phyloP scores from a whole-genome alignment of 2,888 invertebrate genomes.

The Lomographa bimaculata region DNA sequence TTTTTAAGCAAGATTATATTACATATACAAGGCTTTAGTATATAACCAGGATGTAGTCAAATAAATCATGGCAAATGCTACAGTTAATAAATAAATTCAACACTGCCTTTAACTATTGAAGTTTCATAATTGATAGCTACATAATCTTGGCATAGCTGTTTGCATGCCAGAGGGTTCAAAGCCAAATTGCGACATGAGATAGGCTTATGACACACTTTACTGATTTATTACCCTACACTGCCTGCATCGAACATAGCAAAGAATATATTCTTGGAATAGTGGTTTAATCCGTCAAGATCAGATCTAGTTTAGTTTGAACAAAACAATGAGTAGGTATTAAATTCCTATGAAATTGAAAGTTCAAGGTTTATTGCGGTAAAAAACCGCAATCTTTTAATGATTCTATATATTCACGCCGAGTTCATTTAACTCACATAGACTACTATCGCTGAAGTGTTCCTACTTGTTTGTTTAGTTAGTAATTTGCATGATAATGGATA shows the following conservation, averaged over 20 bases:
- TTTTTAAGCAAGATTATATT: no score
- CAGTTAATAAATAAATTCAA: conserved; percentile 3
- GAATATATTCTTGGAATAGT: conserved; percentile 4
- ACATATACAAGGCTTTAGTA: no score
- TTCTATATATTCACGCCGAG: conserved; percentile 7
- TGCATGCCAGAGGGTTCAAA: conserved; percentile 24
- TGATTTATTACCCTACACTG: conserved; percentile 11
- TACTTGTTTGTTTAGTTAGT: not conserved
- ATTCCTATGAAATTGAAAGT: conserved; percentile 33
- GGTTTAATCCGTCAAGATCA: conserved; percentile 18
- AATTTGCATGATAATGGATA: conserved; percentile 10
- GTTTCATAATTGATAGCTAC: no score
- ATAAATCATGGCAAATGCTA: not conserved
- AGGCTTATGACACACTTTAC: conserved; percentile 5
- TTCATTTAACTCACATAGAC: conserved; percentile 1
- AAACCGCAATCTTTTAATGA: conserved; percentile 11
- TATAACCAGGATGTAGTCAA: conserved; percentile 1
- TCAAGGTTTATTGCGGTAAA: conserved; percentile 27
- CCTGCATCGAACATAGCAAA: conserved; percentile 1
- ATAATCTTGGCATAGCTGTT: conserved; percentile 6
- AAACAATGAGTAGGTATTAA: conserved; percentile 23
- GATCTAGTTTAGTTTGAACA: conserved; percentile 21
- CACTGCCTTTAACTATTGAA: not conserved
- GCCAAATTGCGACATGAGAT: conserved; percentile 26
- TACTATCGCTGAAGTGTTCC: conserved; percentile 3